Percentiles rank a stretch among this genome's conserved stretches.
phyloP scores from a whole-genome alignment of 2,888 invertebrate genomes.

The Sinopyrophorus schimmeli region DNA sequence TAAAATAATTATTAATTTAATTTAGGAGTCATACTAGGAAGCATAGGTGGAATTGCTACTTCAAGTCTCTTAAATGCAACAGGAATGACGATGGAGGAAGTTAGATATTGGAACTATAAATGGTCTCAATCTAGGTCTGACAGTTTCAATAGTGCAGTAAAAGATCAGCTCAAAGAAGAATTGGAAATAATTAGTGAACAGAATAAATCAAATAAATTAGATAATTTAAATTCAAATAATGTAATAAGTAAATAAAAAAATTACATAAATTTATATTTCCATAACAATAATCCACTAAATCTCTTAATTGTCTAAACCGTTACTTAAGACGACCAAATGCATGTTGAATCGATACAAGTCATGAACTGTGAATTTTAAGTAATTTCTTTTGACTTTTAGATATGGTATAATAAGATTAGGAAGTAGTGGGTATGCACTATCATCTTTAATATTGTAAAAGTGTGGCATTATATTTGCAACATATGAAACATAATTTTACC shows the following conservation, averaged over 20 bases:
- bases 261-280: no score
- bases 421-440: no score
- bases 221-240: slow-evolving; percentile 13
- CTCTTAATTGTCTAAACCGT: no score
- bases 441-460: no score
- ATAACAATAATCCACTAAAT: no score
- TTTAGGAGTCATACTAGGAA: slow-evolving; percentile 64
- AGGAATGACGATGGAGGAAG: slow-evolving; percentile 67
- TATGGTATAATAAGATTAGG: no score
- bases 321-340: no score
- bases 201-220: slow-evolving; percentile 30
- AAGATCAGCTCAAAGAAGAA: slow-evolving; percentile 44
- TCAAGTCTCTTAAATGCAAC: slow-evolving; percentile 60
- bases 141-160: slow-evolving; percentile 46
- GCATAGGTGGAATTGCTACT: slow-evolving; percentile 62
- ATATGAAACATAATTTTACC: no score
- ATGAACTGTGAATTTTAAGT: no score
- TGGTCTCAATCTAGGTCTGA: slow-evolving; percentile 54
- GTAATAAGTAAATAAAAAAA: slow-evolving; percentile 5
- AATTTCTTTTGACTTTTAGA: no score
- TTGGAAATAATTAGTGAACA: slow-evolving; percentile 29
- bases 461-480: no score
- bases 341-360: no score
- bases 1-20: slow-evolving; percentile 4
- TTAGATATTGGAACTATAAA: slow-evolving; percentile 63